A percentile compares a stretch with the other conserved stretches of the same genome.
Evolutionary conservation across 2,888 invertebrate species (phyloP).

Genomic region (Aphidoletes aphidimyza): DNA sequence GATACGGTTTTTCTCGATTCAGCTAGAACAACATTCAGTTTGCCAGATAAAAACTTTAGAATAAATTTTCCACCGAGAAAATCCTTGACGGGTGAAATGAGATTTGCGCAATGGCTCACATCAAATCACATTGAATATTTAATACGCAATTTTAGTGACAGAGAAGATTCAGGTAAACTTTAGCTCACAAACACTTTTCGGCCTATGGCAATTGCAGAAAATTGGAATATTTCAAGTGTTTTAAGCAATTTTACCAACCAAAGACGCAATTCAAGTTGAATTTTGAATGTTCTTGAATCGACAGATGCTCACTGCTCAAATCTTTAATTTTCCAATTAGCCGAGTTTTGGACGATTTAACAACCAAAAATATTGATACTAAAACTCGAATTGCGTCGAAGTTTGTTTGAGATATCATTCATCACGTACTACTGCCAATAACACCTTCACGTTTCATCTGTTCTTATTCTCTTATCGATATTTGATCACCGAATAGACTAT

Average conservation of each 20-base stretch:
- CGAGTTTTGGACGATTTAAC: neutral
- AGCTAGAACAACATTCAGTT: neutral
- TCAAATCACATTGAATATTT: constrained; percentile 30
- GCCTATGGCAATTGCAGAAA: neutral
- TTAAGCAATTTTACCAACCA: too few relatives aligned
- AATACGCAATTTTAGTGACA: neutral
- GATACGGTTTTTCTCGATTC: neutral
- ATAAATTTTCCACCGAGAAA: neutral
- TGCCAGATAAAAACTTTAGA: constrained; percentile 41
- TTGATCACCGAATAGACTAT: neutral
- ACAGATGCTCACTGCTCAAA: neutral
- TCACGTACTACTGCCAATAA: neutral
- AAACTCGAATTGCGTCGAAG: neutral
- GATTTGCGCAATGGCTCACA: constrained; percentile 36
- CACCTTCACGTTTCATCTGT: neutral
- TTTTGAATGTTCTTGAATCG: too few relatives aligned
- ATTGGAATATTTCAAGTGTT: neutral
- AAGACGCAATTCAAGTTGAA: too few relatives aligned
- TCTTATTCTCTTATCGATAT: neutral
- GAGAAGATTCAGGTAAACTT: neutral
- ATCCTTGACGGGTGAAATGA: constrained; percentile 15
- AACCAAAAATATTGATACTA: neutral
- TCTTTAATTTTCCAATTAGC: neutral
- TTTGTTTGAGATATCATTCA: constrained; percentile 2
- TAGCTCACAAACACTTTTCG: neutral